These are phyloP conservation scores for Atta texana DNA, from an alignment of 1,140 invertebrate genomes.

Conservation along the genomic window DNA sequence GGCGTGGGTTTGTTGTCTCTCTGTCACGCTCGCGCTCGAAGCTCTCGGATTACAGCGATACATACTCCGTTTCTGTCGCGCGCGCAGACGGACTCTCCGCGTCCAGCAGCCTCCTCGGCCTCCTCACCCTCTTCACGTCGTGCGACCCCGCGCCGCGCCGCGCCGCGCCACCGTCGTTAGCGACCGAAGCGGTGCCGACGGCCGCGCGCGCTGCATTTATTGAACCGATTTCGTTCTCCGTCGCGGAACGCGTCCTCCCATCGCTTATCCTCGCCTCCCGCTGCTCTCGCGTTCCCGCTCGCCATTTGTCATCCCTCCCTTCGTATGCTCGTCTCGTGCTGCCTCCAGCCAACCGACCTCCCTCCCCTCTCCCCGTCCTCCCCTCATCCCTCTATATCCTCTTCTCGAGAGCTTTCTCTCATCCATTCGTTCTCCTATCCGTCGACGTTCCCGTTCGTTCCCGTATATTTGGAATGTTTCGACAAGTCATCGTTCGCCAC, in stretches of 20 bases:
- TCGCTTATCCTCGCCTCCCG: constrained; percentile 46
- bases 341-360: not conserved
- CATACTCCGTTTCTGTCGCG: constrained; percentile 17
- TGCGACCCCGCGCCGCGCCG: too few relatives aligned
- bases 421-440: not conserved
- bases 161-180: not conserved
- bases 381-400: not conserved
- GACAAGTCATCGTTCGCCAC: constrained; percentile 3
- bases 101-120: not conserved
- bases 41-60: not conserved
- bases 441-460: not conserved
- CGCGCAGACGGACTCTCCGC: not conserved
- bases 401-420: constrained; percentile 7
- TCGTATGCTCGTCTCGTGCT: constrained; percentile 9
- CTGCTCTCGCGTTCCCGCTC: constrained; percentile 16
- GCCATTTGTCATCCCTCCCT: constrained; percentile 14
- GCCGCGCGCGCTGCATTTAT: constrained; percentile 76
- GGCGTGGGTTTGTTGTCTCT: constrained; percentile 81
- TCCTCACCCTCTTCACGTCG: not conserved
- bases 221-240: constrained; percentile 75
- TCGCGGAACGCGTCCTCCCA: constrained; percentile 44
- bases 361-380: not conserved
- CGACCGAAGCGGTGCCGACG: constrained; percentile 32
- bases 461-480: constrained; percentile 29
- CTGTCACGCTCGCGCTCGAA: constrained; percentile 64